phyloP scores from a whole-genome alignment of 2,888 invertebrate species.

The Morpho deidamia region DNA sequence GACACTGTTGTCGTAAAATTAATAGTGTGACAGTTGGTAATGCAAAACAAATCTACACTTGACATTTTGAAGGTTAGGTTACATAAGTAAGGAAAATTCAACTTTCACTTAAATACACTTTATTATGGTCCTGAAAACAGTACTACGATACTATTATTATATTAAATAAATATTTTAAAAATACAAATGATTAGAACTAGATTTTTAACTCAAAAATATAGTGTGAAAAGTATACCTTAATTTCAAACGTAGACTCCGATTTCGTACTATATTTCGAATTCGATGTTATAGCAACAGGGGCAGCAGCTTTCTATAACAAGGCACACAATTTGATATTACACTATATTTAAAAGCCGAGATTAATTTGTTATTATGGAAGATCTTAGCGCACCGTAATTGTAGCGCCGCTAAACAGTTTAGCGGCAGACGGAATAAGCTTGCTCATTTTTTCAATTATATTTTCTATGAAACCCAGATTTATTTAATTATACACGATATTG shows the following conservation, averaged over 20 bases:
- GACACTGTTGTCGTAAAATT: neutral
- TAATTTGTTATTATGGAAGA: neutral
- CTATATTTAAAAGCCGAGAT: neutral
- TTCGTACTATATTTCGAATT: slow-evolving; percentile 78
- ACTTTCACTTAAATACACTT: neutral
- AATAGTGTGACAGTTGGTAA: neutral
- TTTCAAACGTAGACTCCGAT: slow-evolving; percentile 80
- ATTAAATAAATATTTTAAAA: too few species aligned
- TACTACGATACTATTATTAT: too few species aligned
- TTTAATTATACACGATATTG: slow-evolving; percentile 40
- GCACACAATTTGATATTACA: slow-evolving; percentile 7
- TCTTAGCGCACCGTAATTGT: slow-evolving; percentile 47
- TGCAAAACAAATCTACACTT: slow-evolving; percentile 39
- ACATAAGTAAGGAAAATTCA: slow-evolving; percentile 48
- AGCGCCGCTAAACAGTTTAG: slow-evolving; percentile 53
- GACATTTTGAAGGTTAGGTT: slow-evolving; percentile 71
- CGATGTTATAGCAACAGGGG: slow-evolving; percentile 45
- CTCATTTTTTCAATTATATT: slow-evolving; percentile 56
- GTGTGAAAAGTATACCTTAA: slow-evolving; percentile 60
- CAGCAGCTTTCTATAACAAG: slow-evolving; percentile 56
- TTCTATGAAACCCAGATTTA: slow-evolving; percentile 60
- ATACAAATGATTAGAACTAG: too few species aligned
- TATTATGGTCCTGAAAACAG: neutral
- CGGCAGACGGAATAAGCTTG: slow-evolving; percentile 56
- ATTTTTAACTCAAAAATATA: too few species aligned